Conservation (phyloP, 2,888 invertebrate species). For the Nineta flava region DNA sequence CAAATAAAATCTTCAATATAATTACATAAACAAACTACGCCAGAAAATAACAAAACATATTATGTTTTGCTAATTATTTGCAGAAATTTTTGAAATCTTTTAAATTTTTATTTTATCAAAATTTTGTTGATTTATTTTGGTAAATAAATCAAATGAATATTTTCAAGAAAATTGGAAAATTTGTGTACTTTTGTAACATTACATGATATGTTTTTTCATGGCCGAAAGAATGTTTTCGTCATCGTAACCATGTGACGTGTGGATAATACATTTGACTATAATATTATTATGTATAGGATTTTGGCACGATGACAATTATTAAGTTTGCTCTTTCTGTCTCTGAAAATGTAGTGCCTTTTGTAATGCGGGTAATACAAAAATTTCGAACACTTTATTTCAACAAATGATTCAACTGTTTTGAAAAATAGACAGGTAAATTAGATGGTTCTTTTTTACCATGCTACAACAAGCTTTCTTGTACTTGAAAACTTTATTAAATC, state of each 20-base stretch:
- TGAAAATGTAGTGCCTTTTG: too few relatives aligned
- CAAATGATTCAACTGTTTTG: too few relatives aligned
- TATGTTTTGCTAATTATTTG: not conserved
- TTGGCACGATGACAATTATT: not conserved
- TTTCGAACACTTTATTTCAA: too few relatives aligned
- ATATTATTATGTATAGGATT: not conserved
- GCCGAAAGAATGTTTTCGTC: conserved; percentile 6
- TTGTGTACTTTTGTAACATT: not conserved
- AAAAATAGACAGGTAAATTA: too few relatives aligned
- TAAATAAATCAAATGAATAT: not conserved
- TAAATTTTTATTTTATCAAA: too few relatives aligned
- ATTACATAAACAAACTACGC: not conserved
- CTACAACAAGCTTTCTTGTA: too few relatives aligned
- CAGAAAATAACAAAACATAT: not conserved
- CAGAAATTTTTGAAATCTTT: too few relatives aligned
- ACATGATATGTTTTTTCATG: conserved; percentile 7
- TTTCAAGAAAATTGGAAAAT: not conserved
- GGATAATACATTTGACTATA: too few relatives aligned
- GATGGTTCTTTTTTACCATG: too few relatives aligned
- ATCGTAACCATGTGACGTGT: conserved; percentile 2
- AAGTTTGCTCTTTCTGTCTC: not conserved
- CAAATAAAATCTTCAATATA: not conserved
- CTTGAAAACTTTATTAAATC: too few relatives aligned
- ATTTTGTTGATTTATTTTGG: too few relatives aligned
- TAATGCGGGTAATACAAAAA: too few relatives aligned